Base-by-base conservation (phyloP, 2,797 vertebrate species). In the Anisognathus igniventris region DNA sequence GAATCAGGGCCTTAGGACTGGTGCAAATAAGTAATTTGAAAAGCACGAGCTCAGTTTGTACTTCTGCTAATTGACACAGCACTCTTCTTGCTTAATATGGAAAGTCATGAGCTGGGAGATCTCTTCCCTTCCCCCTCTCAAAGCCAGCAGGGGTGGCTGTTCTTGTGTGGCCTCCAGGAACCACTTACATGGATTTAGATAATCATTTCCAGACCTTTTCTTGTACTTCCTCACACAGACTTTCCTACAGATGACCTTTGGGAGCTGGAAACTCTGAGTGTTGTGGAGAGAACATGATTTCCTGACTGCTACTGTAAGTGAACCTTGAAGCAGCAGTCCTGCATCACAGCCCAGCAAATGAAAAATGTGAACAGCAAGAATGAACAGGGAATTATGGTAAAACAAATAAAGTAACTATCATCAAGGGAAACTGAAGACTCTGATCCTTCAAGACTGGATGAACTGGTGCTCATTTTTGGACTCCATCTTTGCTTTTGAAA, bases 221-320 rank as follows among this genome's bases (percentile, higher is more conserved):
- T 56, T 60, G 35, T 44, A 37, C 42, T 93, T 90, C 82, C 67
- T 91, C 53, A 68, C n/a, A 6, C 30, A 67, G 47, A 65, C 39
- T 90, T 87, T 92, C 74, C 83, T 77, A 76, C 35, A 53, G 47
- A 88, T 87, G 93, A 95, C 73, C 84, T 94, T 91, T 81, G 62
- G 44, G 81, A 72, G 25, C 33, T 93, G 92, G 94, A 94, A 89
- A 85, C 21, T 71, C 47, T 44, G 73, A 86, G 28, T 5, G 6
- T 16, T 66, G 78, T 31, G 83, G 70, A 88, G 40, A 88, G 44
- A 85, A 80, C 27, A 33, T 23, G 10, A 72, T 92, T 86, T 94
- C 80, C 77, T 74, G 60, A 17, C 48, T 28, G 50, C 50, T 81
- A 10, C 81, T 75, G 51, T 22, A 28, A 85, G 61, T 8, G 56